phyloP scores from a whole-genome alignment of 2,797 vertebrate species.

The Rhyacichthys aspro region DNA sequence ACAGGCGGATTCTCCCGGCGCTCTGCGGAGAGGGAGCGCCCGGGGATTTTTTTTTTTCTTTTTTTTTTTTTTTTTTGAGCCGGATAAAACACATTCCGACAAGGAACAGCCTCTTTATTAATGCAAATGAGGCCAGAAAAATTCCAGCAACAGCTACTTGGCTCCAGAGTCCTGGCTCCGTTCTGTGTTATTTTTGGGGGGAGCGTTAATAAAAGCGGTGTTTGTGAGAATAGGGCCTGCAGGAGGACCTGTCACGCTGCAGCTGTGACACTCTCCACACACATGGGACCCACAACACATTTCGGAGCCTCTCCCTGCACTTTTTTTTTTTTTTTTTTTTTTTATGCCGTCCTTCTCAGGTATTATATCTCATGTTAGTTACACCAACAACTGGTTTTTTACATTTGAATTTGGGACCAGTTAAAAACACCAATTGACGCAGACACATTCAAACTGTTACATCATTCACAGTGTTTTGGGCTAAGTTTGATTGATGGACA shows the following conservation, averaged over 20 bases:
- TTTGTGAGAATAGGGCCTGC: conserved; percentile 70
- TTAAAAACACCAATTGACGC: too few relatives aligned
- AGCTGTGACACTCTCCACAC: conserved; percentile 70
- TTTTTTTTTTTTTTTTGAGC: conserved; percentile 77
- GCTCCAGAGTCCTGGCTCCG: conserved; percentile 88
- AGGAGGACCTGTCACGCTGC: conserved; percentile 74
- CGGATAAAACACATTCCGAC: conserved; percentile 99
- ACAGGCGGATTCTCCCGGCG: conserved; percentile 98
- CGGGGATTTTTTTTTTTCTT: conserved; percentile 86
- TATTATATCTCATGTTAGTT: conserved; percentile 15
- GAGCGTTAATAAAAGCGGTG: conserved; percentile 87
- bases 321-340: conserved; percentile 26
- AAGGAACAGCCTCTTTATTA: conserved; percentile 99
- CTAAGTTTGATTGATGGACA: too few relatives aligned
- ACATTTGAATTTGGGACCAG: conserved; percentile 4
- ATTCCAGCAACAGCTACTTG: conserved; percentile 87
- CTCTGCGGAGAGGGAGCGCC: conserved; percentile 92
- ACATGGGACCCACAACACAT: conserved; percentile 56
- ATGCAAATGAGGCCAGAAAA: conserved; percentile 98
- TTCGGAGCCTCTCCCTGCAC: conserved; percentile 37
- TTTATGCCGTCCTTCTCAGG: conserved; percentile 49
- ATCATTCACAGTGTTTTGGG: too few relatives aligned
- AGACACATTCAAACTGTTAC: too few relatives aligned
- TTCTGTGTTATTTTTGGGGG: conserved; percentile 77
- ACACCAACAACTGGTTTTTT: conserved; percentile 18